Conservation (phyloP, 1,140 invertebrate genomes). For the Hylyphantes graminicola region DNA sequence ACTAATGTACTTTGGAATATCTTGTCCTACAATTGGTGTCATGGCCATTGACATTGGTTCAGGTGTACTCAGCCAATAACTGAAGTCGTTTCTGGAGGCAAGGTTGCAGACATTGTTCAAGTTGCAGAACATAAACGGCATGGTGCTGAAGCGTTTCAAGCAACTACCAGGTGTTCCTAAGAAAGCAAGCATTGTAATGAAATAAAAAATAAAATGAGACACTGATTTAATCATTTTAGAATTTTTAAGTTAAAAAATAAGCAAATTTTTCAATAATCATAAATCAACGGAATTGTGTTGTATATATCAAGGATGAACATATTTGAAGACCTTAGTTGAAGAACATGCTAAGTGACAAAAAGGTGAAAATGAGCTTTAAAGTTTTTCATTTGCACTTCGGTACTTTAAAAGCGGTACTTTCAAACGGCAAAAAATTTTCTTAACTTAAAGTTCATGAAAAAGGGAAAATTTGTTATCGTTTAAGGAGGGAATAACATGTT, state of each 20-base stretch:
- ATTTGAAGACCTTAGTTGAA: too few species aligned
- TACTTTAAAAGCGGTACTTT: too few species aligned
- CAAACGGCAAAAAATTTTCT: too few species aligned
- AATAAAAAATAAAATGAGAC: too few species aligned
- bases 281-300: neutral
- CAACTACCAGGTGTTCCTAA: conserved; percentile 81
- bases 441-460: too few species aligned
- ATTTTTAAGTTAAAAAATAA: neutral
- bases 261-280: neutral
- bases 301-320: neutral
- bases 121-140: conserved; percentile 95
- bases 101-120: conserved; percentile 91
- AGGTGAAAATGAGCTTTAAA: too few species aligned
- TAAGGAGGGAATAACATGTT: too few species aligned
- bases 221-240: too few species aligned
- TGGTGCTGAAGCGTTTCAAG: conserved; percentile 86
- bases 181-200: neutral
- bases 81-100: conserved; percentile 90
- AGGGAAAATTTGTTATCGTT: too few species aligned
- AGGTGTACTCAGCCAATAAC: conserved; percentile 89
- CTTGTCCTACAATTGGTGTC: conserved; percentile 82
- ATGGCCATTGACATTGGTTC: conserved; percentile 92
- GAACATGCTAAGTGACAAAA: too few species aligned
- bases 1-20: conserved; percentile 84
- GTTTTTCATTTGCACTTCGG: too few species aligned